These are phyloP conservation scores for Semnornis frantzii DNA, from an alignment of 2,113 vertebrate genomes.

Conservation along the genomic window DNA sequence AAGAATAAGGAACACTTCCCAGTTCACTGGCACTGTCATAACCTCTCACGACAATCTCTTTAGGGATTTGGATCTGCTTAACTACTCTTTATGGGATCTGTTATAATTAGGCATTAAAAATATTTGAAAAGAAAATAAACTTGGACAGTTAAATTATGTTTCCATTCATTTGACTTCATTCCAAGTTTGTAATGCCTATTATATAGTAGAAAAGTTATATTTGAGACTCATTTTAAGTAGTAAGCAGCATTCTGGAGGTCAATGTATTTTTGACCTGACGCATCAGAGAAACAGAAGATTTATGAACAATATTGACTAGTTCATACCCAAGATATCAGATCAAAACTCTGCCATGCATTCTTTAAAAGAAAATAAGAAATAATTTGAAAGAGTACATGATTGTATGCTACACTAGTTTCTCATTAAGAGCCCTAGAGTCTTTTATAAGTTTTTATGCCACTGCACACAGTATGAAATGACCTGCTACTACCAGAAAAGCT, in stretches of 20 bases:
- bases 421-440: background rate
- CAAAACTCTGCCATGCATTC: background rate
- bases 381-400: background rate
- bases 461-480: background rate
- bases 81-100: background rate
- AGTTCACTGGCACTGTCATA: background rate
- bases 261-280: background rate
- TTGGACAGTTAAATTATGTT: conserved; percentile 29
- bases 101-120: background rate
- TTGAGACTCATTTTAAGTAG: background rate
- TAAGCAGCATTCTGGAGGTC: background rate
- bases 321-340: background rate
- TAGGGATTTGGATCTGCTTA: background rate
- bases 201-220: background rate
- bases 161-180: conserved; percentile 4
- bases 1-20: background rate
- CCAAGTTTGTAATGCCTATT: background rate
- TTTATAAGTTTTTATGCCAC: background rate
- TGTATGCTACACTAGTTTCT: background rate
- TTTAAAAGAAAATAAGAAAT: no score
- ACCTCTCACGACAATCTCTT: background rate
- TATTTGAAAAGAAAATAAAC: background rate
- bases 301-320: background rate
- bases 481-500: background rate
- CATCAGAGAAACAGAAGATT: background rate